A percentile compares a stretch with the other conserved stretches of the same genome.
These are phyloP conservation scores for Aythya baeri DNA, from an alignment of 2,113 vertebrate genomes.

Conservation along the genomic window DNA sequence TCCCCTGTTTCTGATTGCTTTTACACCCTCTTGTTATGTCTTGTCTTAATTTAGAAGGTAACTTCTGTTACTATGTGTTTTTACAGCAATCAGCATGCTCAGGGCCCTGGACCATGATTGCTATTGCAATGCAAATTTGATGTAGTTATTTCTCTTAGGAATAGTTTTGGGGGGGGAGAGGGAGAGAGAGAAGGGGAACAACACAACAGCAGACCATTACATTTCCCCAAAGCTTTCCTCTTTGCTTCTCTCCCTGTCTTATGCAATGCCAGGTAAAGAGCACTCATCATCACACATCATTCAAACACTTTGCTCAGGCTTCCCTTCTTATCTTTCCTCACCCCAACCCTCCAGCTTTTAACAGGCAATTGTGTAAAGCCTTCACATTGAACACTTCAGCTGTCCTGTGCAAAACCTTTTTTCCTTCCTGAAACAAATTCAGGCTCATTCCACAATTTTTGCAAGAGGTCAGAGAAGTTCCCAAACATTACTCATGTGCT, in stretches of 20 bases:
- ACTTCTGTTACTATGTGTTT: neutral
- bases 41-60: neutral
- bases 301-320: neutral
- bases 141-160: neutral
- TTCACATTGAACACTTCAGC: neutral
- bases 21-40: neutral
- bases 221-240: neutral
- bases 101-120: neutral
- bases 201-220: neutral
- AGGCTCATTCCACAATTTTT: neutral
- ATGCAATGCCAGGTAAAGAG: neutral
- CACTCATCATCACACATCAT: neutral
- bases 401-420: neutral
- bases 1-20: neutral
- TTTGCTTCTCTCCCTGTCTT: neutral
- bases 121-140: neutral
- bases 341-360: neutral
- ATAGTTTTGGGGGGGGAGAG: neutral
- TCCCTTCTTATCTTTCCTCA: neutral
- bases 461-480: neutral
- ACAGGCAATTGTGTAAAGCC: neutral
- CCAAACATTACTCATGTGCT: neutral
- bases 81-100: neutral
- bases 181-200: neutral
- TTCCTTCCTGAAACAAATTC: neutral